Percentiles rank a stretch among this genome's conserved stretches.
Evolutionary conservation across 2,888 invertebrate genomes (phyloP).

Genomic region (Agriopis leucophaearia): DNA sequence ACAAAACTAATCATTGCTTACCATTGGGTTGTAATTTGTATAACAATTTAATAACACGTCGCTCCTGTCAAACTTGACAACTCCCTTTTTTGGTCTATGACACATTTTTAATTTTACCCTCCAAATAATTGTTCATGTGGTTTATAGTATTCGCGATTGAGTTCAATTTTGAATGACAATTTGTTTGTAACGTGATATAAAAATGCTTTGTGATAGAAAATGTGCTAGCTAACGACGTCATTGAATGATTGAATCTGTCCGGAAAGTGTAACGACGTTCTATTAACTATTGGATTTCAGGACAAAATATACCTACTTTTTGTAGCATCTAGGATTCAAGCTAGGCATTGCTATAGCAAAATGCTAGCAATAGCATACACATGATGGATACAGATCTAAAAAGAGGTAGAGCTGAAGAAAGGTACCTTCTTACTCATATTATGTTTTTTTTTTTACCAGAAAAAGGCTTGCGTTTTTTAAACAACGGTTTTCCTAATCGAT

Average conservation of each 20-base stretch:
- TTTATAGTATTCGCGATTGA: constrained; percentile 24
- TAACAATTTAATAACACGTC: constrained; percentile 80
- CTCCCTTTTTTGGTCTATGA: constrained; percentile 57
- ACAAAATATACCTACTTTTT: too few relatives aligned
- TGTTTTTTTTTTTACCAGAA: too few relatives aligned
- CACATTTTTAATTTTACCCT: constrained; percentile 43
- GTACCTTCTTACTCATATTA: too few relatives aligned
- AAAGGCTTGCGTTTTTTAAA: too few relatives aligned
- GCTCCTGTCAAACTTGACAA: constrained; percentile 69
- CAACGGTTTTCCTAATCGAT: too few relatives aligned
- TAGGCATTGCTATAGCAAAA: too few relatives aligned
- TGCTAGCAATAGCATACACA: too few relatives aligned
- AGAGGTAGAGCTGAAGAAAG: too few relatives aligned
- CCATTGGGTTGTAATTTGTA: constrained; percentile 71
- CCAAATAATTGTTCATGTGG: constrained; percentile 9
- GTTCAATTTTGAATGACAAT: constrained; percentile 40
- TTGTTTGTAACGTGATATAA: background rate
- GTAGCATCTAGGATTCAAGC: too few relatives aligned
- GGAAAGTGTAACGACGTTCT: constrained; percentile 15
- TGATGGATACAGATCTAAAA: too few relatives aligned
- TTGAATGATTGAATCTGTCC: constrained; percentile 40
- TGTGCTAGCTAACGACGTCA: constrained; percentile 62
- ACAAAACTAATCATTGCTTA: constrained; percentile 73
- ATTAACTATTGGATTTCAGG: too few relatives aligned
- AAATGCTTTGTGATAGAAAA: constrained; percentile 49